These are phyloP conservation scores for Cephonodes hylas DNA, from an alignment of 2,888 invertebrate species.

Conservation along the genomic window DNA sequence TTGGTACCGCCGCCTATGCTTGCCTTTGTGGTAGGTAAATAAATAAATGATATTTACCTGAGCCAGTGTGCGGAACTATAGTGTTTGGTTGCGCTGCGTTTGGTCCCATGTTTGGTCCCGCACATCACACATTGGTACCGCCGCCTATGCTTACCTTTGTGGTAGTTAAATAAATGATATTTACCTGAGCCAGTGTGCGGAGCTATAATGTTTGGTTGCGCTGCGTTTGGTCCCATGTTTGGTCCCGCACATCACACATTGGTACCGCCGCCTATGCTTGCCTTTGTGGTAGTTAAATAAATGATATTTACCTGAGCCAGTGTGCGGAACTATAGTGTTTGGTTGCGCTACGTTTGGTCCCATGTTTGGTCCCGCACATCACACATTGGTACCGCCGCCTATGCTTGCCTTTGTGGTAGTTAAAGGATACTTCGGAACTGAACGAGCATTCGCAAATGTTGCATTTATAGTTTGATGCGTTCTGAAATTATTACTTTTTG, in stretches of 20 bases:
- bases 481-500: too few relatives aligned
- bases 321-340: conserved; percentile 47
- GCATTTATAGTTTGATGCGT: conserved; percentile 48
- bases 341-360: conserved; percentile 36
- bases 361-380: conserved; percentile 32
- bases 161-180: conserved; percentile 53
- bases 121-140: conserved; percentile 53
- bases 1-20: conserved; percentile 47
- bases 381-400: conserved; percentile 46
- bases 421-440: conserved; percentile 49
- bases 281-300: conserved; percentile 45
- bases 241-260: conserved; percentile 43
- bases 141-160: conserved; percentile 46
- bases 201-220: conserved; percentile 43
- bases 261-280: conserved; percentile 48
- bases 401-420: conserved; percentile 58
- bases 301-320: conserved; percentile 33
- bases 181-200: conserved; percentile 41
- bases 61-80: conserved; percentile 40
- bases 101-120: conserved; percentile 30
- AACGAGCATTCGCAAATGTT: conserved; percentile 54
- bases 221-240: conserved; percentile 36
- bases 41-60: conserved; percentile 36
- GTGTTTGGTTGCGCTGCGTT: conserved; percentile 41
- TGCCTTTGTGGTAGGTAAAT: conserved; percentile 56